These are phyloP conservation scores for Camponotus floridanus DNA, from an alignment of 1,140 invertebrate species.

Conservation along the genomic window DNA sequence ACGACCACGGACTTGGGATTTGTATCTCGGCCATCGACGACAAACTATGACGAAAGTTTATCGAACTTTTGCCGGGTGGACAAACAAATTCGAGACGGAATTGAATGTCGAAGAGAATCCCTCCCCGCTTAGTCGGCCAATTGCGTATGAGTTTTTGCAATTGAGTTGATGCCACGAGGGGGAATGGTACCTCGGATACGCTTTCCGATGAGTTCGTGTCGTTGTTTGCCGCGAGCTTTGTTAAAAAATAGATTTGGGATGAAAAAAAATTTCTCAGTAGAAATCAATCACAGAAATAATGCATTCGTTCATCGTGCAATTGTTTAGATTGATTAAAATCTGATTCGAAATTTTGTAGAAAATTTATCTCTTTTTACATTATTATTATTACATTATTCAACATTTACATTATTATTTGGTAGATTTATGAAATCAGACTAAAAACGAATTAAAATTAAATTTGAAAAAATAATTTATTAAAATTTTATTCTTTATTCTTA, in stretches of 20 bases:
- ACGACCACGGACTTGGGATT: slow-evolving; percentile 59
- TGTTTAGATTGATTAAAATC: neutral
- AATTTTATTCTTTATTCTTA: no score
- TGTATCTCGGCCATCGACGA: slow-evolving; percentile 50
- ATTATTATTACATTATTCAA: neutral
- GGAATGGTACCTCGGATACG: slow-evolving; percentile 8
- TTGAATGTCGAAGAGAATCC: slow-evolving; percentile 21
- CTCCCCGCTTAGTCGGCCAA: slow-evolving; percentile 26
- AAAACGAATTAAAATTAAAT: no score
- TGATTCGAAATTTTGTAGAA: neutral
- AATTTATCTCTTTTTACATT: neutral
- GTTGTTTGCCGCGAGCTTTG: neutral
- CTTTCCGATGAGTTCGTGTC: neutral
- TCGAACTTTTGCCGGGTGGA: neutral
- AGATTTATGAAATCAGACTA: neutral
- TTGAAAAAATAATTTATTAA: no score
- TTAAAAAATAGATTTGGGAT: slow-evolving; percentile 7
- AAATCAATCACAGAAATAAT: neutral
- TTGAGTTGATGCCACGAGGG: slow-evolving; percentile 21
- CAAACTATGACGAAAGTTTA: slow-evolving; percentile 20
- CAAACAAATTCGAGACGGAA: slow-evolving; percentile 26
- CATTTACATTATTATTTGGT: neutral
- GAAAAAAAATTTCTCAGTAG: neutral
- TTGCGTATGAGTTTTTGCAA: neutral
- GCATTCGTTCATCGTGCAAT: neutral